phyloP scores from a whole-genome alignment of 2,888 invertebrate genomes.

The Dermolepida albohirtum region DNA sequence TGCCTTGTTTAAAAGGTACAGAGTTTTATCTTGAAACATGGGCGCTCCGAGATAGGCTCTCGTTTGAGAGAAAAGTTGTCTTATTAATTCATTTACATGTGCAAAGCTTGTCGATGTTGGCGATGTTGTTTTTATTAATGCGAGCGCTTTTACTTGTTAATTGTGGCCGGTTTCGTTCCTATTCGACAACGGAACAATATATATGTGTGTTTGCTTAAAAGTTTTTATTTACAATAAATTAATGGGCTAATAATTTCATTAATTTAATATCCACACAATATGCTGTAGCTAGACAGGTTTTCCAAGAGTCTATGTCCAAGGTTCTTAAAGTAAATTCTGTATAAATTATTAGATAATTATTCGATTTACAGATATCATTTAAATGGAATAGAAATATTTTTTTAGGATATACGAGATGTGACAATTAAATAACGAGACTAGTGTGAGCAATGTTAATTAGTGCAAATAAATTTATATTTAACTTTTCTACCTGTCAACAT shows the following conservation, averaged over 20 bases:
- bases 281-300: no score
- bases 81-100: conserved; percentile 43
- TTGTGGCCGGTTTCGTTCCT: conserved; percentile 28
- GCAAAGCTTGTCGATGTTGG: conserved; percentile 36
- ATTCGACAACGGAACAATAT: conserved; percentile 29
- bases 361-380: no score
- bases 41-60: conserved; percentile 32
- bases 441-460: no score
- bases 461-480: no score
- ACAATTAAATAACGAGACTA: no score
- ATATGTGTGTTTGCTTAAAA: not conserved
- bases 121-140: conserved; percentile 41
- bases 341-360: no score
- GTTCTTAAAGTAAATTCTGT: no score
- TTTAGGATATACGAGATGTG: no score
- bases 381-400: no score
- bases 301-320: no score
- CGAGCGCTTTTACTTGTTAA: conserved; percentile 27
- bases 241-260: conserved; percentile 32
- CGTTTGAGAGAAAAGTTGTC: conserved; percentile 39
- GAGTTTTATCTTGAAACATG: conserved; percentile 35
- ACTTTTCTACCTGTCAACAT: no score
- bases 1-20: conserved; percentile 36
- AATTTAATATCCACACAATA: conserved; percentile 10
- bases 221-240: conserved; percentile 20